phyloP scores from a whole-genome alignment of 2,888 invertebrate species.

The Graphium colonna region DNA sequence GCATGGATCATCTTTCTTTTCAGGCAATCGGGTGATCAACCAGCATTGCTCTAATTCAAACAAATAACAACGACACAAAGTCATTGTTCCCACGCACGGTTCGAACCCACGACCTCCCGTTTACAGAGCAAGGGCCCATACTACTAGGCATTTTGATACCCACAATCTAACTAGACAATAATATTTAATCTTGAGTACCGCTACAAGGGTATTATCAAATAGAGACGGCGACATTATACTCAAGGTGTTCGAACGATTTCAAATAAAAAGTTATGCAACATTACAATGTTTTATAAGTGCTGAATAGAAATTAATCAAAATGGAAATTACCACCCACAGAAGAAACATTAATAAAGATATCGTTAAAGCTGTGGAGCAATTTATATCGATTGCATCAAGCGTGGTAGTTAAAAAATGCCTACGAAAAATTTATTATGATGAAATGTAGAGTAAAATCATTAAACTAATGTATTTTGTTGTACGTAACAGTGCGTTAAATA shows the following conservation, averaged over 20 bases:
- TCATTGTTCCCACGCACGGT: too few species aligned
- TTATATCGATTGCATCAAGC: constrained; percentile 8
- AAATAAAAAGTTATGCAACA: constrained; percentile 18
- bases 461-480: too few species aligned
- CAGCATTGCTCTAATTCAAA: too few species aligned
- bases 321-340: constrained; percentile 12
- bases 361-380: constrained; percentile 10
- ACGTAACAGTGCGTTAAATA: too few species aligned
- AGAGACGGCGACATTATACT: constrained; percentile 14
- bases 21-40: too few species aligned
- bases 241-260: constrained; percentile 13
- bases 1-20: too few species aligned
- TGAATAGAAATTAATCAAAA: constrained; percentile 10
- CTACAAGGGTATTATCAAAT: constrained; percentile 17
- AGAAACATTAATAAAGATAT: constrained; percentile 13
- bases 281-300: constrained; percentile 9
- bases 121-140: too few species aligned
- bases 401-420: not conserved
- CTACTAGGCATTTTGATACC: too few species aligned
- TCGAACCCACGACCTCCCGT: constrained; percentile 1
- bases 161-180: constrained; percentile 13
- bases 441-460: constrained; percentile 6
- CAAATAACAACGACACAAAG: too few species aligned
- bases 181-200: too few species aligned
- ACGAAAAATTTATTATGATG: not conserved